Conservation (phyloP, 2,888 invertebrate species). For the Sarcophaga carnaria region DNA sequence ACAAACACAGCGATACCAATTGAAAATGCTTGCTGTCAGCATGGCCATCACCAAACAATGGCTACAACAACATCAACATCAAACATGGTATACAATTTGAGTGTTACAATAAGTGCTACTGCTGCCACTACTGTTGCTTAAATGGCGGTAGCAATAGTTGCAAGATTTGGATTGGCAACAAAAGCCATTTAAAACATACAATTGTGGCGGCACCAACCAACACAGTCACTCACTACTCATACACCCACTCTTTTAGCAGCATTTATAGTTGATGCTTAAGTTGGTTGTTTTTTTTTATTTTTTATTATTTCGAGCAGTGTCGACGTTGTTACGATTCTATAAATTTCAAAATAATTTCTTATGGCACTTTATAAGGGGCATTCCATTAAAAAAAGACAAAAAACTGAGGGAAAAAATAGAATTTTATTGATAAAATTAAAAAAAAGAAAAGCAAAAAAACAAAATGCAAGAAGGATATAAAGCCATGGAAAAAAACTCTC, state of each 20-base stretch:
- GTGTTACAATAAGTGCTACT: neutral
- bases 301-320: conserved; percentile 16
- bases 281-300: conserved; percentile 3
- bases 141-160: conserved; percentile 34
- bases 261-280: conserved; percentile 8
- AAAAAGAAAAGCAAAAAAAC: neutral
- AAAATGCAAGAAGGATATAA: neutral
- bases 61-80: conserved; percentile 26
- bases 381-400: neutral
- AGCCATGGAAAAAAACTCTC: neutral
- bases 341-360: neutral
- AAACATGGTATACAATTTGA: too few species aligned
- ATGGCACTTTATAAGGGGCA: neutral
- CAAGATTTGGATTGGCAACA: conserved; percentile 16
- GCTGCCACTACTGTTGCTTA: conserved; percentile 11
- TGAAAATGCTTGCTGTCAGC: conserved; percentile 34
- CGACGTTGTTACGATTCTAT: neutral
- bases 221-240: conserved; percentile 27
- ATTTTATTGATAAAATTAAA: neutral
- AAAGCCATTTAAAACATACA: conserved; percentile 43
- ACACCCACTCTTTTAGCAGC: conserved; percentile 32
- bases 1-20: neutral
- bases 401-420: too few species aligned
- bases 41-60: conserved; percentile 38
- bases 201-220: conserved; percentile 12